Evolutionary conservation across 2,888 invertebrate species (phyloP), one percentile per base, ranked within the genome.

Genomic region (Vesta saturnalis): DNA sequence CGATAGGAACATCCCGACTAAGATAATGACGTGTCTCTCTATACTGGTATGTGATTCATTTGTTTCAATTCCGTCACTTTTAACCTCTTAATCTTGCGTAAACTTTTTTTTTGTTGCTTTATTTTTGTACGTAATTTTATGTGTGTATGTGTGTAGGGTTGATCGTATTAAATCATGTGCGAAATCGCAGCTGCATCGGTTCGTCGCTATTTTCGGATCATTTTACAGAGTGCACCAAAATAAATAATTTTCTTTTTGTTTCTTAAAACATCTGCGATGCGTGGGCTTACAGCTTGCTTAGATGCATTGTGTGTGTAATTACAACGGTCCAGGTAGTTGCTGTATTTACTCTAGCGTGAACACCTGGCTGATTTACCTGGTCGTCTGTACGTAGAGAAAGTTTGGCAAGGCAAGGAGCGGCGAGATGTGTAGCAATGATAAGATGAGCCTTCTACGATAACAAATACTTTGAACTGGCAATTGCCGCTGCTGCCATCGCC

Each of bases 1-100:
- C 84, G 89, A 89, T 85, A 78, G 78, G 78, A 84, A 85, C 81
- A 85, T 87, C 83, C 86, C 86, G 78, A 84, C 85, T 82, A 88
- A 88, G 85, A 88, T 92, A 86, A 91, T 90, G 88, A 89, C 91
- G 87, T 92, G 92, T 88, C 89, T 92, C 83, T 91, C 92, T 83
- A 90, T 92, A 87, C 88, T 90, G 91, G 92, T 92, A 90, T 89
- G 87, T 86, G 82, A 82, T 80, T 82, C 80, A 83, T 82, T 72
- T 64, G 52, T 65, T 61, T 73, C 66, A 49, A 64, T 62, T 70
- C 60, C 60, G 67, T 67, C 69, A 69, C 54, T 60, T 61, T 73
- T 78, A 79, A 78, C 78, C 78, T 78, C 71, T 69, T 63, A 49
- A 49, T 18, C 43, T 46, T 46, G 62, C 56, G 58, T 61, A 59